Evolutionary conservation across 1,140 invertebrate genomes (phyloP), one percentile per base, ranked within the genome.

Genomic region (Sinonovacula constricta): DNA sequence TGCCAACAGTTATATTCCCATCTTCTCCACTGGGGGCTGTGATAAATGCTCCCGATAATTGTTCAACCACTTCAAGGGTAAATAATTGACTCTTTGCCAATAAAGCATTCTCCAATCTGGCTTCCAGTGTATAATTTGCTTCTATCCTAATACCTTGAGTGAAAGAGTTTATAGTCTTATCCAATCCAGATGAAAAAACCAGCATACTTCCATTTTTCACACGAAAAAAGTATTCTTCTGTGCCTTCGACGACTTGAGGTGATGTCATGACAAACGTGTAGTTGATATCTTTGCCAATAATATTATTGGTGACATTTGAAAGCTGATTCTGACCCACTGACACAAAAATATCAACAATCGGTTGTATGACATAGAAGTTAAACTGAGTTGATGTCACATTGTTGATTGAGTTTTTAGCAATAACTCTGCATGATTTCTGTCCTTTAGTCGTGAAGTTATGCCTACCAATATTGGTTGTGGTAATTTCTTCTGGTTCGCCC

Each of bases 1-100:
- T 33, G 1, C 67, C 67, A 0, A 65, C 54, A 1, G 66, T 79
- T 1, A 65, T 45, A 36, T 65, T 69, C 2, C 59, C 60, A 45
- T 70, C n/a, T n/a, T n/a, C n/a, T n/a, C n/a, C 49, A 34, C n/a
- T 26, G 18, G 49, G 45, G 24, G 65, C 54, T 5, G 5, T 68
- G 1, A 79, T 70, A 24, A 36, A 69, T 2, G 67, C 33, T n/a
- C 67, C 76, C 7, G 66, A 51, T 31, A 76, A 12, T 3, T 49
- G 51, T 45, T 36, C 26, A 26, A 67, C 49, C 18, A 24, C 49
- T 59, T 76, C 72, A 45, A 67, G 57, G 22, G 34, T 45, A 45
- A 45, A 45, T 18, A 18, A 18, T 45, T 45, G 39, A 10, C 39
- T 10, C 39, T 10, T 18, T 53, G n/a, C 3, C 2, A 14, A 3